phyloP scores from a whole-genome alignment of 2,113 vertebrate genomes.

The Dicerorhinus sumatrensis region DNA sequence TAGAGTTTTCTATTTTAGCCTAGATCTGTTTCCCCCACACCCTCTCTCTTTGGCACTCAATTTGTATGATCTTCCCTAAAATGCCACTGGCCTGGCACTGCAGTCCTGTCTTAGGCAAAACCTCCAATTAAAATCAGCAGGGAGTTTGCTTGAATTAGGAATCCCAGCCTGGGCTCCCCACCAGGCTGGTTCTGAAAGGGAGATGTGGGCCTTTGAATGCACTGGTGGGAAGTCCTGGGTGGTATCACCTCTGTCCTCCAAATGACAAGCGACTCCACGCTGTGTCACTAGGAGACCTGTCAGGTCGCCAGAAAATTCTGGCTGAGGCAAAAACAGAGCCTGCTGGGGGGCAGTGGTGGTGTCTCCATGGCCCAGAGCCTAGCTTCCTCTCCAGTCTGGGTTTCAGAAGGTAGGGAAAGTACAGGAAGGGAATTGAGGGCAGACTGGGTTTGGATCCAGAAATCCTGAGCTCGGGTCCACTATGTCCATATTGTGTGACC shows the following conservation, averaged over 20 bases:
- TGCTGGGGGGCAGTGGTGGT: background rate
- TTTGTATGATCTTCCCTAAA: constrained; percentile 74
- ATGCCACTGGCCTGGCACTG: constrained; percentile 67
- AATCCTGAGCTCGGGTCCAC: background rate
- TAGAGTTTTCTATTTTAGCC: constrained; percentile 66
- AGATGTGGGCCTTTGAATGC: constrained; percentile 55
- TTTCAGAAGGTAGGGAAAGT: background rate
- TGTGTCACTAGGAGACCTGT: constrained; percentile 60
- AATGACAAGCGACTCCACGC: constrained; percentile 28
- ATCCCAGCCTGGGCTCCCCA: constrained; percentile 61
- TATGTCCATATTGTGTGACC: background rate
- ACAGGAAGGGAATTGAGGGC: no score
- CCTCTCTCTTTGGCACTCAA: constrained; percentile 23
- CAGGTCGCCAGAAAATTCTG: constrained; percentile 50
- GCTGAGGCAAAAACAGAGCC: constrained; percentile 41
- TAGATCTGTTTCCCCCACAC: background rate
- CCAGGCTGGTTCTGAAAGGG: constrained; percentile 39
- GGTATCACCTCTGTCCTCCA: constrained; percentile 58
- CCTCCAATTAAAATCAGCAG: constrained; percentile 85
- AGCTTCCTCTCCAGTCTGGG: background rate
- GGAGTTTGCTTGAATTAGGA: constrained; percentile 77
- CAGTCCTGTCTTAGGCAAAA: constrained; percentile 74
- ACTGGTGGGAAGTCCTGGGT: constrained; percentile 66
- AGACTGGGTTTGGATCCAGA: background rate
- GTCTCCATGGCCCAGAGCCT: background rate